A percentile compares a stretch with the other conserved stretches of the same genome.
These are phyloP conservation scores for Trachelus stipa DNA, from an alignment of 2,888 invertebrate genomes.

Conservation along the genomic window DNA sequence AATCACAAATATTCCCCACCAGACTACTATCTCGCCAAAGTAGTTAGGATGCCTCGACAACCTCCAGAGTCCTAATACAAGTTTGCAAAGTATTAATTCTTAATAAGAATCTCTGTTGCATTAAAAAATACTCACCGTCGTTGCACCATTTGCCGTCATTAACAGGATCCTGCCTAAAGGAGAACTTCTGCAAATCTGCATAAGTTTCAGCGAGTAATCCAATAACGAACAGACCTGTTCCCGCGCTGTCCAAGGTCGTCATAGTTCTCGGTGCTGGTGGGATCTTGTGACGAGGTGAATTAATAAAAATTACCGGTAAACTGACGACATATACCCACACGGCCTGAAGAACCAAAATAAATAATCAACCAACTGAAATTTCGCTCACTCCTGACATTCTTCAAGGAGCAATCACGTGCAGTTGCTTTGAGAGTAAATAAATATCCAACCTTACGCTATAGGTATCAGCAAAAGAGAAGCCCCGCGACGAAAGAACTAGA, in stretches of 20 bases:
- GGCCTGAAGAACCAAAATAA: slow-evolving; percentile 70
- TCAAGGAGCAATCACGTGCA: neutral
- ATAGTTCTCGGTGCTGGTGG: slow-evolving; percentile 84
- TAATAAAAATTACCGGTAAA: slow-evolving; percentile 90
- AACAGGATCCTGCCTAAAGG: slow-evolving; percentile 87
- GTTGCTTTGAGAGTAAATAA: neutral
- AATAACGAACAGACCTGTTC: slow-evolving; percentile 85
- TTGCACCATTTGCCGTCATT: slow-evolving; percentile 95
- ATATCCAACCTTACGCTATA: neutral
- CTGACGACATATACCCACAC: slow-evolving; percentile 94
- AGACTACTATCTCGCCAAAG: slow-evolving; percentile 92
- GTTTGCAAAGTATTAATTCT: neutral
- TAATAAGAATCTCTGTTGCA: neutral
- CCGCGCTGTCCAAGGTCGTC: slow-evolving; percentile 88
- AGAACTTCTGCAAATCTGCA: slow-evolving; percentile 92
- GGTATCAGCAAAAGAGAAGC: too few relatives aligned
- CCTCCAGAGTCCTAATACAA: slow-evolving; percentile 79
- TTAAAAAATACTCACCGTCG: slow-evolving; percentile 73
- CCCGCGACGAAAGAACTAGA: too few relatives aligned
- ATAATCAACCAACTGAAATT: neutral
- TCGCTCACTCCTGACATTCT: neutral
- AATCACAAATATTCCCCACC: slow-evolving; percentile 95
- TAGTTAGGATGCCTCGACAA: slow-evolving; percentile 94
- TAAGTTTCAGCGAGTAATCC: slow-evolving; percentile 90
- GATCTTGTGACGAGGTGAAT: slow-evolving; percentile 84